phyloP scores from a whole-genome alignment of 2,888 invertebrate genomes.

The Apocheima hispidaria region DNA sequence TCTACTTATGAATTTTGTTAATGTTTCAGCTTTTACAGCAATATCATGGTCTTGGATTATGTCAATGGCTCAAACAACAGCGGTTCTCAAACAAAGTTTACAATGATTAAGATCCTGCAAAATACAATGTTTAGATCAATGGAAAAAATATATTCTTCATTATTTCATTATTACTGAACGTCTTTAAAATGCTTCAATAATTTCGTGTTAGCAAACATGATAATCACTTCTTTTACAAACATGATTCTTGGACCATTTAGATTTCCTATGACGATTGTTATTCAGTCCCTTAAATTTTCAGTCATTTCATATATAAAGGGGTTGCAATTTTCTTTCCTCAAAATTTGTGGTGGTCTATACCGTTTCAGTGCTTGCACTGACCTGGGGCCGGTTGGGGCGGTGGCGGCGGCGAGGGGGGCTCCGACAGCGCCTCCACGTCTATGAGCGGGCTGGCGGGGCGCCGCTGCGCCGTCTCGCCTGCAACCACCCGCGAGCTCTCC shows the following conservation, averaged over 20 bases:
- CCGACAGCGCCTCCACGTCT: slow-evolving; percentile 89
- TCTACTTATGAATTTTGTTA: too few relatives aligned
- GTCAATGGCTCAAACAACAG: too few relatives aligned
- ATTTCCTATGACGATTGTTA: background rate
- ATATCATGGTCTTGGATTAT: too few relatives aligned
- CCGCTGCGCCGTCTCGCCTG: slow-evolving; percentile 89
- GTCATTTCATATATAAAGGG: background rate
- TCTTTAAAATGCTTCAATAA: too few relatives aligned
- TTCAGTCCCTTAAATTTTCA: background rate
- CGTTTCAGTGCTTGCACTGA: slow-evolving; percentile 83
- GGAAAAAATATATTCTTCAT: too few relatives aligned
- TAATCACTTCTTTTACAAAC: background rate
- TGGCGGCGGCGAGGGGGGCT: slow-evolving; percentile 84
- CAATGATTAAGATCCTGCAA: too few relatives aligned
- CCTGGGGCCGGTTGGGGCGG: slow-evolving; percentile 81
- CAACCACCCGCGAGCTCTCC: slow-evolving; percentile 57
- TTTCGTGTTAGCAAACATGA: background rate
- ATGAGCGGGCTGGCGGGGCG: slow-evolving; percentile 88
- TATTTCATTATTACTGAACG: too few relatives aligned
- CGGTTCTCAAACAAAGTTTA: too few relatives aligned
- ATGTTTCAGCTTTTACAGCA: too few relatives aligned
- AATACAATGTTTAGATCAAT: too few relatives aligned
- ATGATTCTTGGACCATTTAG: background rate
- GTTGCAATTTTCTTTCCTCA: slow-evolving; percentile 9
- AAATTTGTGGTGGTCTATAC: slow-evolving; percentile 64